phyloP scores from a whole-genome alignment of 2,797 vertebrate genomes.

The Cercopithecus diana region DNA sequence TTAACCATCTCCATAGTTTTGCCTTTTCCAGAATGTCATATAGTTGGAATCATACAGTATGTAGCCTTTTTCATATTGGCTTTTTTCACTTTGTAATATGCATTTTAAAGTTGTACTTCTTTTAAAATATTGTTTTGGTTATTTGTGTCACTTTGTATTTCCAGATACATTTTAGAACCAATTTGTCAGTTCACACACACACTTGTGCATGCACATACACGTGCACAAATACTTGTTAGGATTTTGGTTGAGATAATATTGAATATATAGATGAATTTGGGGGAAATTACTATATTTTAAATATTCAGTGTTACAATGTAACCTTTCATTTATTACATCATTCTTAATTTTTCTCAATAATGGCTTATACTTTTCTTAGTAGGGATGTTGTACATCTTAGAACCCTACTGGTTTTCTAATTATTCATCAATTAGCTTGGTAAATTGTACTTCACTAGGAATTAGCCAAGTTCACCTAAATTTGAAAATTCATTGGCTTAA shows the following conservation, averaged over 20 bases:
- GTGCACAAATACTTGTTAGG: neutral
- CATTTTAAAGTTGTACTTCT: neutral
- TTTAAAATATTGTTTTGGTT: neutral
- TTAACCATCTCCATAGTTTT: neutral
- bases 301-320: neutral
- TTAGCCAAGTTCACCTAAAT: neutral
- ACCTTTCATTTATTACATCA: neutral
- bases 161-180: neutral
- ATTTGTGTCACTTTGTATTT: neutral
- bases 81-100: neutral
- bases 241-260: neutral
- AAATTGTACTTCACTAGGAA: neutral
- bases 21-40: neutral
- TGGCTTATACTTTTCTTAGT: neutral
- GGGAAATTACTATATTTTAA: neutral
- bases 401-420: neutral
- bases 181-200: neutral
- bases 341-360: neutral
- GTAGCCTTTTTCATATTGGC: neutral
- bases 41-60: neutral
- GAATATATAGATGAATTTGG: neutral
- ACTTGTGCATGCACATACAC: too few species aligned
- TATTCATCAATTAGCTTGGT: neutral
- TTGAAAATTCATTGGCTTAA: neutral
- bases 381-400: neutral